Evolutionary conservation across 2,888 invertebrate species (phyloP), one percentile per base, ranked within the genome.

Genomic region (Diloba caeruleocephala): DNA sequence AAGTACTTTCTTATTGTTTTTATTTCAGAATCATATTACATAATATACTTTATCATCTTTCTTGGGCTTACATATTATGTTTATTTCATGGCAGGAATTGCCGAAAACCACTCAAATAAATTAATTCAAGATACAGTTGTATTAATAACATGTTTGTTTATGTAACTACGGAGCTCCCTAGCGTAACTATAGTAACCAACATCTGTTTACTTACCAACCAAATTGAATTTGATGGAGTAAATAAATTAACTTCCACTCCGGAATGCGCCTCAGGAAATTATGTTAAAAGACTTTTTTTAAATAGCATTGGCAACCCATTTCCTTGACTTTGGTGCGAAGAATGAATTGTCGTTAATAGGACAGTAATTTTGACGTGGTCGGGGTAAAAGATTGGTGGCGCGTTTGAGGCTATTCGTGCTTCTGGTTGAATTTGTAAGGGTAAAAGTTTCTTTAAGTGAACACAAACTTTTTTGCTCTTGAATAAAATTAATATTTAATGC

Each of bases 181-280:
- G 10, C 37, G 33, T 34, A 61, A 68, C 56, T 41, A 61, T 50
- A 41, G 59, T 38, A 53, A 53, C 57, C 53, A 56, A 44, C 59
- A 21, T 21, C 21, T 60, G 68, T 74, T 67, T 73, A 58, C 58
- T 67, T 44, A 70, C 46, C 59, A 44, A 32, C 33, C 48, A 62
- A 72, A 76, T 75, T 71, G 67, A 74, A 72, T 74, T 69, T 68
- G 67, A 62, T 65, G 69, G 62, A 67, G 74, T 71, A 81, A 82
- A 80, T 77, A 76, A 79, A 81, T 81, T 75, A 76, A 78, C 71
- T 74, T 65, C 63, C 51, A 72, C 62, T 52, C 58, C n/a, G 54
- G 59, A 62, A 58, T 53, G 51, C 63, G 66, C 50, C 46, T 50
- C 63, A 66, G 72, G 70, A 76, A 81, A 79, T 80, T 71, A 67